Base-by-base conservation (phyloP, 2,888 invertebrate genomes). In the Xylocampa areola region DNA sequence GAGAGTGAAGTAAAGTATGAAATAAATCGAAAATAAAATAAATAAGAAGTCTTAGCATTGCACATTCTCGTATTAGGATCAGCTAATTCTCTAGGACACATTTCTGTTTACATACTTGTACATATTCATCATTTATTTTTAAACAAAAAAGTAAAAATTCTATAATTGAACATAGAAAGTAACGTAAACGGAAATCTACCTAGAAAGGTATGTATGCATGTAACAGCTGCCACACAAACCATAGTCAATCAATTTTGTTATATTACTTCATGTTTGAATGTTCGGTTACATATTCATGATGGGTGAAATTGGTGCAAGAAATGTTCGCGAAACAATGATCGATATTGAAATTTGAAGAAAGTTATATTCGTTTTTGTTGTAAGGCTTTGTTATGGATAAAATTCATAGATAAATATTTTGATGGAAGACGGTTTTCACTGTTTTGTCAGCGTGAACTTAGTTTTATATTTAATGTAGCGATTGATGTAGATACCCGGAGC, bases 41-140 rank as follows among this genome's bases (percentile, higher is more conserved):
- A 81, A 87, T 86, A 90, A 92, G 92, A 92, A 92, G 89, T 89
- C 85, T 80, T 86, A 92, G 94, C 93, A 92, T 93, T 90, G 93
- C 94, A 93, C 94, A 94, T 94, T 94, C 94, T 91, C 92, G 81
- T 88, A 86, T 88, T 82, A 91, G 90, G 88, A 88, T 88, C 86
- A 90, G 90, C 91, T 92, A 90, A 85, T 77, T 79, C 74, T 86
- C 85, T 87, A 89, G 84, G 84, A 68, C 76, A 87, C 81, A 90
- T 88, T 90, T 87, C 86, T 73, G 89, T 90, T 90, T 83, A 85
- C 82, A 53, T 52, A 25, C 16, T 16, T 49, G 21, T 48, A 7
- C 4, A 19, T 39, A 37, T 10, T 29, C 16, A 51, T 68, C 47
- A 29, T 68, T 37, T 35, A 47, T 25, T 47, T 33, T 33, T 39